A percentile compares a stretch with the other conserved stretches of the same genome.
phyloP scores from a whole-genome alignment of 2,888 invertebrate genomes.

The Diarsia brunnea region DNA sequence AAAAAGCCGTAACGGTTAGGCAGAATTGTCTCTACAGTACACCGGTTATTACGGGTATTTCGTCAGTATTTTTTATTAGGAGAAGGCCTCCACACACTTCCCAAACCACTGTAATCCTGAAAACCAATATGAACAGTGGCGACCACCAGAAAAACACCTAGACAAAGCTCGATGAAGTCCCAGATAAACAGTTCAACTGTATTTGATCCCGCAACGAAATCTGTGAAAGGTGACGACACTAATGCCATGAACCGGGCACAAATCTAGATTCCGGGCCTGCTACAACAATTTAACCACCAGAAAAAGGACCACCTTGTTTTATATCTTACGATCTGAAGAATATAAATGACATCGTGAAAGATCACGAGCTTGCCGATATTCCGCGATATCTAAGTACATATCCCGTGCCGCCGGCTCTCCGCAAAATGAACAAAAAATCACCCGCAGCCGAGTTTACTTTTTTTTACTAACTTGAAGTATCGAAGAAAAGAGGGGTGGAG shows the following conservation, averaged over 20 bases:
- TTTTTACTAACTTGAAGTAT: slow-evolving; percentile 62
- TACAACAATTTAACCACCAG: background rate
- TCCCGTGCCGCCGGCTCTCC: slow-evolving; percentile 24
- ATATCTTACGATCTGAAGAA: slow-evolving; percentile 20
- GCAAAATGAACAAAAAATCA: slow-evolving; percentile 63
- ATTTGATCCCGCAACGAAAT: too few relatives aligned
- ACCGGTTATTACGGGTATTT: too few relatives aligned
- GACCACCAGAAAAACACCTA: too few relatives aligned
- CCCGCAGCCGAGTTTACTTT: slow-evolving; percentile 60
- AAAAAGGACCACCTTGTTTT: slow-evolving; percentile 1
- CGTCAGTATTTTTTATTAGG: too few relatives aligned
- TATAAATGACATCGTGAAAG: slow-evolving; percentile 43
- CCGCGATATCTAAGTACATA: slow-evolving; percentile 46
- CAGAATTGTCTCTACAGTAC: background rate
- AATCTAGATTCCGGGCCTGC: background rate
- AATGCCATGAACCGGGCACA: background rate
- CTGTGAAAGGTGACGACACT: too few relatives aligned
- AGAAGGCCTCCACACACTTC: too few relatives aligned
- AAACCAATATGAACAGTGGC: too few relatives aligned
- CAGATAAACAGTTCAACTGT: too few relatives aligned
- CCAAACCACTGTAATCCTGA: too few relatives aligned
- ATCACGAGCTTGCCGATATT: slow-evolving; percentile 56
- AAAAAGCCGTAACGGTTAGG: background rate
- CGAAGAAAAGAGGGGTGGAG: slow-evolving; percentile 40
- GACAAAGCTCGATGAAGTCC: too few relatives aligned